phyloP scores from a whole-genome alignment of 2,797 vertebrate genomes.

The Chanos chanos region DNA sequence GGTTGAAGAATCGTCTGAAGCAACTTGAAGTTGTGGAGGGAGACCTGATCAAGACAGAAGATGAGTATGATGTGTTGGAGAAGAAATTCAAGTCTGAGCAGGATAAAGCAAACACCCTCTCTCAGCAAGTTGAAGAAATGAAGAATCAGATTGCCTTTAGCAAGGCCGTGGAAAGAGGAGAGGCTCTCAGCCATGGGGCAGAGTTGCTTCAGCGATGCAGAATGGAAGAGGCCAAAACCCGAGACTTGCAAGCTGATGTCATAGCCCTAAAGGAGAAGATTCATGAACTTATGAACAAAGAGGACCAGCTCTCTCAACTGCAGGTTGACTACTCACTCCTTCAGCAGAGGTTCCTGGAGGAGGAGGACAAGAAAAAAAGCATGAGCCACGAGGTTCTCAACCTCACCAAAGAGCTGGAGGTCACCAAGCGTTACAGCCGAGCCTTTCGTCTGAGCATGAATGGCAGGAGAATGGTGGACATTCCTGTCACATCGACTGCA shows the following conservation, averaged over 20 bases:
- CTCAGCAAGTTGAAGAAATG: constrained; percentile 91
- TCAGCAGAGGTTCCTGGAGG: constrained; percentile 89
- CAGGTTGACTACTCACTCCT: constrained; percentile 92
- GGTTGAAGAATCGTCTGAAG: constrained; percentile 86
- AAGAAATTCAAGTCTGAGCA: constrained; percentile 90
- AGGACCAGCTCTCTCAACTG: constrained; percentile 95
- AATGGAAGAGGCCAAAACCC: constrained; percentile 84
- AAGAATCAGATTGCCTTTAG: constrained; percentile 86
- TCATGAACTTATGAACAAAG: constrained; percentile 96
- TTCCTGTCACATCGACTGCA: constrained; percentile 84
- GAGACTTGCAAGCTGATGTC: constrained; percentile 89
- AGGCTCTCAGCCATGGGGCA: constrained; percentile 82
- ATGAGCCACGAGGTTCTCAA: constrained; percentile 89
- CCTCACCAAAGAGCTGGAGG: constrained; percentile 90
- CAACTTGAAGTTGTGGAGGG: constrained; percentile 93
- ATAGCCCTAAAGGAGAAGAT: constrained; percentile 97
- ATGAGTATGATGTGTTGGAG: constrained; percentile 91
- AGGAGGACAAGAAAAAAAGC: constrained; percentile 89
- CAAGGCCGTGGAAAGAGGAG: constrained; percentile 91
- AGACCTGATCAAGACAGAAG: constrained; percentile 95
- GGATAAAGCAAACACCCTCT: constrained; percentile 90
- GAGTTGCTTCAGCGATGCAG: constrained; percentile 82
- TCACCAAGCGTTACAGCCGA: constrained; percentile 88
- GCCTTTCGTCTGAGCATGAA: constrained; percentile 87
- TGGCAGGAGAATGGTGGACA: constrained; percentile 88